Base-by-base conservation (phyloP, 2,113 vertebrate species). In the Cisticola juncidis region DNA sequence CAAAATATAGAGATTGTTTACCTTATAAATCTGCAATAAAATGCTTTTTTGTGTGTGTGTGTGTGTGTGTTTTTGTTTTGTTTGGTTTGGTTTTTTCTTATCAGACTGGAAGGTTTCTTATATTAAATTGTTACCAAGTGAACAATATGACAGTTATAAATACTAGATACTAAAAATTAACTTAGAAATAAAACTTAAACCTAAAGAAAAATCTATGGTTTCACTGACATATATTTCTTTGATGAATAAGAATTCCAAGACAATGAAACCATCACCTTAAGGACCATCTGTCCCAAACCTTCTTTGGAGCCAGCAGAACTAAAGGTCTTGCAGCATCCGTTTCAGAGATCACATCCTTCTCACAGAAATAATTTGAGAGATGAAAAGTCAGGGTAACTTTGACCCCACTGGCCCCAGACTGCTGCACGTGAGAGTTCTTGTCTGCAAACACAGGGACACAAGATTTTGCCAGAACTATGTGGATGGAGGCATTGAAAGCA, bases 21-120 rank as follows among this genome's bases (percentile, higher is more conserved):
- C 10, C 24, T 38, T 19, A 14, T n/a, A 76, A 61, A 58, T 26
- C 28, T 57, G 13, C 4, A 57, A 45, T 10, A 61, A 77, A 79
- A 53, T 23, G 1, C 1, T 18, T 26, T 50, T 14, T 20, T 4
- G n/a, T n/a, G n/a, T n/a, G n/a, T n/a, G n/a, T n/a, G n/a, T n/a
- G n/a, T n/a, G n/a, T n/a, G n/a, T n/a, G n/a, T 4, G 4, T 6
- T 38, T 38, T 19, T 28, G 6, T 14, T 14, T 9, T 3, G n/a
- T 8, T 12, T 9, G 23, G 5, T 31, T 9, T 22, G 9, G 9
- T 57, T 18, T 2, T 18, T 42, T 44, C 14, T 47, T 48, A 33
- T 14, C 35, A 44, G 48, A 35, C 10, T 31, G 24, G 22, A 23
- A 50, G 29, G 3, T 14, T 64, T 60, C 22, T 83, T 44, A 31